A percentile compares a stretch with the other conserved stretches of the same genome.
These are phyloP conservation scores for Aricia artaxerxes DNA, from an alignment of 2,888 invertebrate genomes.

Conservation along the genomic window DNA sequence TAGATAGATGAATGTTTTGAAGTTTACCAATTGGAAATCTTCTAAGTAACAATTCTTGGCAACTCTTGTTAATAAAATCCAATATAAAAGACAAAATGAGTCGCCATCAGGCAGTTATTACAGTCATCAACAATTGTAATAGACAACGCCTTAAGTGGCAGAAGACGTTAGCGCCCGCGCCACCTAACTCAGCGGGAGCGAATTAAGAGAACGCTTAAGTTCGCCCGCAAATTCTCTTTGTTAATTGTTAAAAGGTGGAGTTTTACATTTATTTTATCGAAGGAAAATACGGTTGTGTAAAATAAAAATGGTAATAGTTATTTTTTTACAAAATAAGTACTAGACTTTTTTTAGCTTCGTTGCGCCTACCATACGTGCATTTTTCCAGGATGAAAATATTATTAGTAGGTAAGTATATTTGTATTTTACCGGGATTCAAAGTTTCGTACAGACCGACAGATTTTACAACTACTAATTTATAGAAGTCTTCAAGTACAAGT, in stretches of 20 bases:
- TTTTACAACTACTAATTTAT: too few relatives aligned
- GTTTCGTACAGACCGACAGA: too few relatives aligned
- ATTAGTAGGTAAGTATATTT: too few relatives aligned
- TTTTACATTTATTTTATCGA: not conserved
- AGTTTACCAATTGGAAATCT: not conserved
- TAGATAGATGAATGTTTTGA: not conserved
- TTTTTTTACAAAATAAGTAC: too few relatives aligned
- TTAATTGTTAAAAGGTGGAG: slow-evolving; percentile 1
- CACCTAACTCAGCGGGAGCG: slow-evolving; percentile 73
- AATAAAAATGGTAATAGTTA: too few relatives aligned
- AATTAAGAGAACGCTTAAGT: slow-evolving; percentile 76
- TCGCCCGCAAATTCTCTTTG: slow-evolving; percentile 2
- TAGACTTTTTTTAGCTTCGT: too few relatives aligned
- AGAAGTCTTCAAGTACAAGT: too few relatives aligned
- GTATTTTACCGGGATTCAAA: too few relatives aligned
- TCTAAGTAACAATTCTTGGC: not conserved
- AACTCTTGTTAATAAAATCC: not conserved
- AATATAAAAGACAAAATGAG: slow-evolving; percentile 13
- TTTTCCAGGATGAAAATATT: too few relatives aligned
- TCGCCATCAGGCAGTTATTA: slow-evolving; percentile 50
- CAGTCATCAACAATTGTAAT: slow-evolving; percentile 70
- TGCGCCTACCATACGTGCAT: too few relatives aligned
- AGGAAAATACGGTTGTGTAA: not conserved
- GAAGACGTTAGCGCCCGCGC: slow-evolving; percentile 70
- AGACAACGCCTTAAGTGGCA: slow-evolving; percentile 68